phyloP scores from a whole-genome alignment of 2,113 vertebrate species.

The Atherinomorus stipes region DNA sequence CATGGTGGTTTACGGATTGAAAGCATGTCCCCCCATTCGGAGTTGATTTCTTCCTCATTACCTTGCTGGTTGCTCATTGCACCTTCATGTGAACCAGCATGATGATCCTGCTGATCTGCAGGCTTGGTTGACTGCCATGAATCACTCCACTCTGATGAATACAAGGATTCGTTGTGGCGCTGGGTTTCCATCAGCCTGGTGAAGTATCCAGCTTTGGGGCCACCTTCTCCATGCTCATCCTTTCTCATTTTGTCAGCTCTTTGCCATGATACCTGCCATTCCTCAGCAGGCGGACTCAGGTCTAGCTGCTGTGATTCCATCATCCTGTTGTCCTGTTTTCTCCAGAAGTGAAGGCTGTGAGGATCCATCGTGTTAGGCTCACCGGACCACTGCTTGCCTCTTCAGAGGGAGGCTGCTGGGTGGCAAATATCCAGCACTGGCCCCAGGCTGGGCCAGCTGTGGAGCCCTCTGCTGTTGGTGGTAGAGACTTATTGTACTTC shows the following conservation, averaged over 20 bases:
- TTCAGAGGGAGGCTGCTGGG: conserved; percentile 58
- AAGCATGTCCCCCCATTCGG: conserved; percentile 56
- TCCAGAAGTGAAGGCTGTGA: conserved; percentile 29
- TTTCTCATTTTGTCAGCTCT: conserved; percentile 25
- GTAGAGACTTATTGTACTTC: conserved; percentile 63
- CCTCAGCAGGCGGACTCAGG: conserved; percentile 9
- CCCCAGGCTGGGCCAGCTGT: conserved; percentile 45
- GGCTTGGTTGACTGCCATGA: conserved; percentile 69
- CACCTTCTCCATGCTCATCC: neutral
- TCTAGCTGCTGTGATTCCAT: conserved; percentile 26
- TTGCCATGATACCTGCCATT: conserved; percentile 74
- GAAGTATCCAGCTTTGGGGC: conserved; percentile 19
- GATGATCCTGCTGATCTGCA: neutral
- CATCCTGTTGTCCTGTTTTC: conserved; percentile 28
- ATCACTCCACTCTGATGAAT: conserved; percentile 61
- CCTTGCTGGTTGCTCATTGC: conserved; percentile 8
- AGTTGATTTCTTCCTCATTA: neutral
- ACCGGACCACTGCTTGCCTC: conserved; percentile 48
- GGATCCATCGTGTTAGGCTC: conserved; percentile 35
- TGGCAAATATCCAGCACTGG: conserved; percentile 68
- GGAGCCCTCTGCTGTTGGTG: conserved; percentile 20
- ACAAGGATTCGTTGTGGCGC: conserved; percentile 23
- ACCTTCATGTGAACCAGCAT: neutral
- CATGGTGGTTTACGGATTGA: conserved; percentile 57
- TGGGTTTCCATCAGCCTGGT: conserved; percentile 42